Conservation (phyloP, 1,140 invertebrate genomes). For the Bombus confusus region DNA sequence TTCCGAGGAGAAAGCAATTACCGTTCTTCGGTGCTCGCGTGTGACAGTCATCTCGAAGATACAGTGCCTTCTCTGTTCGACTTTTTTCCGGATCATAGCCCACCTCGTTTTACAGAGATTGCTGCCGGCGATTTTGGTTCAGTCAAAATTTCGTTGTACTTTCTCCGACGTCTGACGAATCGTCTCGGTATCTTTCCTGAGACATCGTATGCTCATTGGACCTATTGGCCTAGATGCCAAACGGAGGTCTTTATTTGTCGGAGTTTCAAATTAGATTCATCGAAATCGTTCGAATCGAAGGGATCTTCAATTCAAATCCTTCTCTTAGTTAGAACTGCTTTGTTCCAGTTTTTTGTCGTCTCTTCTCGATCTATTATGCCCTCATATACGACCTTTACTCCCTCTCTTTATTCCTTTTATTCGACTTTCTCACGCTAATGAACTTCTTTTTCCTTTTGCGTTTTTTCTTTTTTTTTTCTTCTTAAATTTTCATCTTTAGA, state of each 20-base stretch:
- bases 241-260: background rate
- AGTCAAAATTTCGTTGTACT: background rate
- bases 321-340: background rate
- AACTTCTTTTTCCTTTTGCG: background rate
- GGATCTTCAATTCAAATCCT: background rate
- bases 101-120: background rate
- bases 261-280: too few relatives aligned
- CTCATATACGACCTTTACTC: background rate
- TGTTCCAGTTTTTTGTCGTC: background rate
- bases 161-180: background rate
- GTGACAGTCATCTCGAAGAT: too few relatives aligned
- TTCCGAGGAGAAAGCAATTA: background rate
- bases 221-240: constrained; percentile 3
- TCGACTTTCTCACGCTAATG: background rate
- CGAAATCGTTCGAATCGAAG: background rate
- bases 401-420: background rate
- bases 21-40: background rate
- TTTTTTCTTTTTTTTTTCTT: background rate
- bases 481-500: background rate
- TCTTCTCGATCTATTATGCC: background rate
- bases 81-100: constrained; percentile 1
- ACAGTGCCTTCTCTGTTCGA: background rate
- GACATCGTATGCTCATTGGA: background rate
- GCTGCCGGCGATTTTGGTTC: constrained; percentile 2
- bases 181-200: background rate